phyloP scores from a whole-genome alignment of 1,140 invertebrate species.

The Chrysopa pallens region DNA sequence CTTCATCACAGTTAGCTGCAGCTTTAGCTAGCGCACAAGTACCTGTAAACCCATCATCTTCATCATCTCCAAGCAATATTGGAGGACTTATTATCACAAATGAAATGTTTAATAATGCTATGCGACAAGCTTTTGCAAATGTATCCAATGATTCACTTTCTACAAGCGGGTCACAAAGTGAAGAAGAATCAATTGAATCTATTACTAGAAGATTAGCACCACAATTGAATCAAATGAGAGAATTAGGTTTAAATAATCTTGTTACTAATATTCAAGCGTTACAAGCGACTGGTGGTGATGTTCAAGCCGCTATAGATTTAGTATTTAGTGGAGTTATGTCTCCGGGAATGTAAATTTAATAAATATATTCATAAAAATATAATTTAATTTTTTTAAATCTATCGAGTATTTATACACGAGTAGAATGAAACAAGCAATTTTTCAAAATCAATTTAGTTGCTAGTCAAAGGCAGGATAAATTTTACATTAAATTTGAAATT shows the following conservation, averaged over 20 bases:
- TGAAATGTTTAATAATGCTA: slow-evolving; percentile 36
- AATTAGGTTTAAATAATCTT: slow-evolving; percentile 76
- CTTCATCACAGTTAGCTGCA: slow-evolving; percentile 28
- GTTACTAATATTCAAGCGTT: slow-evolving; percentile 69
- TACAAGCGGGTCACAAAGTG: neutral
- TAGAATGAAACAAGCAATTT: too few relatives aligned
- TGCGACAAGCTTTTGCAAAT: slow-evolving; percentile 31
- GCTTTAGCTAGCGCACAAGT: slow-evolving; percentile 26
- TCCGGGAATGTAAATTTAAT: neutral
- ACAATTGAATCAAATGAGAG: slow-evolving; percentile 68
- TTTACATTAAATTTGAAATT: too few relatives aligned
- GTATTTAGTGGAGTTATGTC: slow-evolving; percentile 29
- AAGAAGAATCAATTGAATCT: slow-evolving; percentile 7
- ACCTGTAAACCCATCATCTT: slow-evolving; percentile 6
- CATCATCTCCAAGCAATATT: slow-evolving; percentile 10
- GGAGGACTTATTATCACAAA: slow-evolving; percentile 26
- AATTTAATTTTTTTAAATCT: too few relatives aligned
- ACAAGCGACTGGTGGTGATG: slow-evolving; percentile 62
- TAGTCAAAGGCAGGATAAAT: too few relatives aligned
- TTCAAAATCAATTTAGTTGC: too few relatives aligned
- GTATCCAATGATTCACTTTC: slow-evolving; percentile 10
- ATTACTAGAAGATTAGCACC: slow-evolving; percentile 13
- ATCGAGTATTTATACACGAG: too few relatives aligned
- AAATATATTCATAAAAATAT: too few relatives aligned
- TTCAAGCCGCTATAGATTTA: slow-evolving; percentile 72